These are phyloP conservation scores for Peromyscus aztecus DNA, from an alignment of 2,797 vertebrate genomes.

Conservation along the genomic window DNA sequence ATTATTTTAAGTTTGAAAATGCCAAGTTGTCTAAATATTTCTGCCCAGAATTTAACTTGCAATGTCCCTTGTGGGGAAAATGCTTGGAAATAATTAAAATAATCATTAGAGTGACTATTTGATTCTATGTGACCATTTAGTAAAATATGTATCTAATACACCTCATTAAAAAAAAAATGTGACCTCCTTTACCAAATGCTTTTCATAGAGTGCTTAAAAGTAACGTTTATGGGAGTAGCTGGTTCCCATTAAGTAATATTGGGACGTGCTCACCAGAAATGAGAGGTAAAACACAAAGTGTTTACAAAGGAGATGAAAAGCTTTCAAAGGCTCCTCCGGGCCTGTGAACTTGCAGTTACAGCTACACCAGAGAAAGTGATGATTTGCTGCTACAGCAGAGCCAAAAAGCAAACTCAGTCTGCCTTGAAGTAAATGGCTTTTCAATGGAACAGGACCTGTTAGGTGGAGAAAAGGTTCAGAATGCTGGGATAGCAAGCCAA, in stretches of 20 bases:
- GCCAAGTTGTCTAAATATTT: constrained; percentile 38
- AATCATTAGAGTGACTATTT: not conserved
- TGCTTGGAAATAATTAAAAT: constrained; percentile 11
- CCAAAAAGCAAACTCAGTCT: not conserved
- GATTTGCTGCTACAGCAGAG: not conserved
- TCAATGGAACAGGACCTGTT: not conserved
- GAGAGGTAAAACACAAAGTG: constrained; percentile 2
- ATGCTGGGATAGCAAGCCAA: not conserved
- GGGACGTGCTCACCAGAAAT: not conserved
- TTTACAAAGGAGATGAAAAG: not conserved
- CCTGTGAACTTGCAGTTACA: not conserved
- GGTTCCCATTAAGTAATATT: not conserved
- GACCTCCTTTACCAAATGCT: not conserved
- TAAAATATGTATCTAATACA: not conserved
- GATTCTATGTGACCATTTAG: not conserved
- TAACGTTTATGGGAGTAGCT: not conserved
- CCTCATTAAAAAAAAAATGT: not conserved
- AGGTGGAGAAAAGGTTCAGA: not conserved
- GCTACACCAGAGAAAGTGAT: not conserved
- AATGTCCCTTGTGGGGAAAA: not conserved
- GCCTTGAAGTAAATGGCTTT: not conserved
- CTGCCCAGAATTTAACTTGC: not conserved
- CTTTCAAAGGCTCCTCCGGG: not conserved
- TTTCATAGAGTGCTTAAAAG: not conserved
- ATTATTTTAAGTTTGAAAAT: constrained; percentile 41